These are phyloP conservation scores for Microlaimidae sp. DNA, from an alignment of 2,888 invertebrate genomes.

Conservation along the genomic window DNA sequence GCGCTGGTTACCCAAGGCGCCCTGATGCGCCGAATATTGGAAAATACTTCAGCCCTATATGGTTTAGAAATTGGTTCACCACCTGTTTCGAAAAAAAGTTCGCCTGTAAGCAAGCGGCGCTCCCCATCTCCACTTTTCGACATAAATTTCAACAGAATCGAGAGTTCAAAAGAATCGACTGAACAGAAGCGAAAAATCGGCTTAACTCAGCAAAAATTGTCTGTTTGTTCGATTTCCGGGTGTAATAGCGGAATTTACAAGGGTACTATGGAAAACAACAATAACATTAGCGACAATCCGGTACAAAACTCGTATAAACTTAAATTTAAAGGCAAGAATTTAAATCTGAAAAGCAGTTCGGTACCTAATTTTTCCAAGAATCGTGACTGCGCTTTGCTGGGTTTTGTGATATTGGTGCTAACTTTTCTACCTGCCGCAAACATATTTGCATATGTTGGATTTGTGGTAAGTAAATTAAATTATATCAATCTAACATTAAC, in stretches of 20 bases:
- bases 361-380: background rate
- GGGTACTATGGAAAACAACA: no score
- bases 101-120: no score
- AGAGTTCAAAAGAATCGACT: background rate
- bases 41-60: background rate
- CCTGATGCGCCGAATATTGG: constrained; percentile 24
- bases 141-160: constrained; percentile 16
- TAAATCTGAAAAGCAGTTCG: background rate
- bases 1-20: constrained; percentile 46
- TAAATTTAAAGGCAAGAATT: background rate
- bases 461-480: no score
- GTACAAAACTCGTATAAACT: background rate
- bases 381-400: constrained; percentile 26
- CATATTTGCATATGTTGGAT: constrained; percentile 90
- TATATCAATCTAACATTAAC: no score
- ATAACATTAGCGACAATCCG: background rate
- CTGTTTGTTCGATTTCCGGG: no score
- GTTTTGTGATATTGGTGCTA: constrained; percentile 59
- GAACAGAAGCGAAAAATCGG: background rate
- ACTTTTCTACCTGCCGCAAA: constrained; percentile 91
- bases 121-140: constrained; percentile 11
- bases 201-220: no score
- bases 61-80: no score
- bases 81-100: constrained; percentile 3
- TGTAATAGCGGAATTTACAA: no score